Evolutionary conservation across 1,140 invertebrate genomes (phyloP).

Genomic region (Ips nitidus): DNA sequence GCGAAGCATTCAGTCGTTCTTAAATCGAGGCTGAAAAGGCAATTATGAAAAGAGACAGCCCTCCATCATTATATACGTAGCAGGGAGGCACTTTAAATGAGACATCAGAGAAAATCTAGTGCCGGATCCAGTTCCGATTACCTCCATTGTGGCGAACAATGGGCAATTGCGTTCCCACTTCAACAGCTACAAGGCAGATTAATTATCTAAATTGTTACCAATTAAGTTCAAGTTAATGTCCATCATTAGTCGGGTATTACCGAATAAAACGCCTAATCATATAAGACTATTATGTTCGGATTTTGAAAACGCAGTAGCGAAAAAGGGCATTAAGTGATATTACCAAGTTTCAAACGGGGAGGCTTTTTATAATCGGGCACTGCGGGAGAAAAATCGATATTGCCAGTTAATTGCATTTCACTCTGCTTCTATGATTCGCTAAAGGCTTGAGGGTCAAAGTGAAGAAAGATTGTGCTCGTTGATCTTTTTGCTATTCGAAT

Average conservation of each 20-base stretch:
- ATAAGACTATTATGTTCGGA: constrained; percentile 29
- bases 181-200: constrained; percentile 52
- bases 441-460: constrained; percentile 14
- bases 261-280: constrained; percentile 37
- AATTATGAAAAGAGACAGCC: constrained; percentile 45
- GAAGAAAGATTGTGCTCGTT: neutral
- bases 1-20: constrained; percentile 20
- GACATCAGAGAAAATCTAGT: constrained; percentile 45
- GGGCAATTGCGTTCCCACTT: constrained; percentile 53
- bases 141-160: constrained; percentile 52
- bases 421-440: constrained; percentile 14
- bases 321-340: constrained; percentile 28
- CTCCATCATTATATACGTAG: constrained; percentile 42
- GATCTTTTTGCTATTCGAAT: neutral
- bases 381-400: constrained; percentile 19
- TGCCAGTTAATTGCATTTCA: constrained; percentile 22
- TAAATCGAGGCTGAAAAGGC: constrained; percentile 41
- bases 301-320: constrained; percentile 15
- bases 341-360: constrained; percentile 18
- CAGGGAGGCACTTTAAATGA: constrained; percentile 46
- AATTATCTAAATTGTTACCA: constrained; percentile 56
- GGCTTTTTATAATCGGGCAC: constrained; percentile 14
- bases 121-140: constrained; percentile 51
- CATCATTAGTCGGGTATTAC: constrained; percentile 45
- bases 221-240: constrained; percentile 55